phyloP scores from a whole-genome alignment of 2,888 invertebrate species.

The Caradrina kadenii region DNA sequence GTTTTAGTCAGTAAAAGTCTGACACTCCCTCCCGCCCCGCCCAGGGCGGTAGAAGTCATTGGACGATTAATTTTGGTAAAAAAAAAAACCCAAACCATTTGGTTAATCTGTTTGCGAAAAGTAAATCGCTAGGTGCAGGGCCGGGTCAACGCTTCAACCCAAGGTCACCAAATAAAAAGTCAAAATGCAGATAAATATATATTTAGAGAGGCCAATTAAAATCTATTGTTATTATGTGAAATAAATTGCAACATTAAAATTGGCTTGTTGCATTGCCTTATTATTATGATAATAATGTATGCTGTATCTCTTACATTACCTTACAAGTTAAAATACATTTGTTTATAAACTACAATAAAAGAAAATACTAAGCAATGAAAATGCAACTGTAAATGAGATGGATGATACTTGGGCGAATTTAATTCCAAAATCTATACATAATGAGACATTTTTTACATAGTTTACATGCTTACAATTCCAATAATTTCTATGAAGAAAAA shows the following conservation, averaged over 20 bases:
- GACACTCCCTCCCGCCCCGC: too few relatives aligned
- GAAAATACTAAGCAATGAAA: conserved; percentile 82
- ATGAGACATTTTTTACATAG: conserved; percentile 58
- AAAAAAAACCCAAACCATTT: too few relatives aligned
- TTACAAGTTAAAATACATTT: conserved; percentile 76
- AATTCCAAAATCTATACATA: conserved; percentile 66
- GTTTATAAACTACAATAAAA: conserved; percentile 65
- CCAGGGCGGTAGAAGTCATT: too few relatives aligned
- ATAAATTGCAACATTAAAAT: conserved; percentile 79
- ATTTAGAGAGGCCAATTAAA: conserved; percentile 88
- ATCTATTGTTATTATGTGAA: conserved; percentile 79
- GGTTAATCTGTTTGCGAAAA: too few relatives aligned
- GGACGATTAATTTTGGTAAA: too few relatives aligned
- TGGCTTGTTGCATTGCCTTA: conserved; percentile 75
- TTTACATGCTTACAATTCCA: conserved; percentile 62
- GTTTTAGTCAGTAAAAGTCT: too few relatives aligned
- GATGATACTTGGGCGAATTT: conserved; percentile 77
- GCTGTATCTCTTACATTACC: conserved; percentile 78
- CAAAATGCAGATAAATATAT: conserved; percentile 83
- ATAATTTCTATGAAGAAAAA: conserved; percentile 67
- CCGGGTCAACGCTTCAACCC: too few relatives aligned
- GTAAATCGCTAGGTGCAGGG: too few relatives aligned
- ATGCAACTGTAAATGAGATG: conserved; percentile 81
- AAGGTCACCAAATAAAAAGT: conserved; percentile 38
- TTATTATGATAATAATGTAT: conserved; percentile 73